Percentiles rank a stretch among this genome's conserved stretches.
Evolutionary conservation across 2,888 invertebrate species (phyloP).

Genomic region (Malachius bipustulatus): DNA sequence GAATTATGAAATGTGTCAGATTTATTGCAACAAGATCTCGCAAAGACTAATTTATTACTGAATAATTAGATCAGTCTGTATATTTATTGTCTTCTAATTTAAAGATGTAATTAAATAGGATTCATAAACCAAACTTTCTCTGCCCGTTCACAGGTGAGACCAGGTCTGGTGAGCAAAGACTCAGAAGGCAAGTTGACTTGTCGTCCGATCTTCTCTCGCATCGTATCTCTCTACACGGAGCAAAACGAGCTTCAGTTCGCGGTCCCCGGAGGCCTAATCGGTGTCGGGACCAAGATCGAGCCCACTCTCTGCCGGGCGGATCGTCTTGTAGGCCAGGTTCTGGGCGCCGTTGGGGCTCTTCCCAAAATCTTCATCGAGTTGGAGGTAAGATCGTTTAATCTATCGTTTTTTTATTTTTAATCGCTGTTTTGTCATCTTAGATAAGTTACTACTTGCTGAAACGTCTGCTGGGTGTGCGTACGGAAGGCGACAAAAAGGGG

Average conservation of each 20-base stretch:
- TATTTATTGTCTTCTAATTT: no score
- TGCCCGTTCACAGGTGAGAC: no score
- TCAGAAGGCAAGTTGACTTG: conserved; percentile 92
- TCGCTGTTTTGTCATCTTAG: no score
- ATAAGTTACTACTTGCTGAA: conserved; percentile 88
- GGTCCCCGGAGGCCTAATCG: conserved; percentile 98
- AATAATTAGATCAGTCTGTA: no score
- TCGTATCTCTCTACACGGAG: conserved; percentile 94
- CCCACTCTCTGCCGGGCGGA: conserved; percentile 98
- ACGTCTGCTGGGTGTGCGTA: conserved; percentile 91
- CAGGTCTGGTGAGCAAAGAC: conserved; percentile 95
- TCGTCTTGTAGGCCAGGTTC: conserved; percentile 87
- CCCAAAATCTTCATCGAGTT: conserved; percentile 97
- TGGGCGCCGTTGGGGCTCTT: conserved; percentile 88
- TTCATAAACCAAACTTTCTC: no score
- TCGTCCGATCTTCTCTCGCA: conserved; percentile 90
- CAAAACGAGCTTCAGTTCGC: conserved; percentile 98
- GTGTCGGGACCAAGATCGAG: conserved; percentile 98
- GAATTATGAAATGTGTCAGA: no score
- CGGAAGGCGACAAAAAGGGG: conserved; percentile 97
- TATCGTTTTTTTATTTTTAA: no score
- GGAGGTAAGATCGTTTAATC: no score
- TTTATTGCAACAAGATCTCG: no score
- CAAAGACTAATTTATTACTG: no score
- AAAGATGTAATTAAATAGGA: no score